These are phyloP conservation scores for Megalopta genalis DNA, from an alignment of 1,140 invertebrate species.

Conservation along the genomic window DNA sequence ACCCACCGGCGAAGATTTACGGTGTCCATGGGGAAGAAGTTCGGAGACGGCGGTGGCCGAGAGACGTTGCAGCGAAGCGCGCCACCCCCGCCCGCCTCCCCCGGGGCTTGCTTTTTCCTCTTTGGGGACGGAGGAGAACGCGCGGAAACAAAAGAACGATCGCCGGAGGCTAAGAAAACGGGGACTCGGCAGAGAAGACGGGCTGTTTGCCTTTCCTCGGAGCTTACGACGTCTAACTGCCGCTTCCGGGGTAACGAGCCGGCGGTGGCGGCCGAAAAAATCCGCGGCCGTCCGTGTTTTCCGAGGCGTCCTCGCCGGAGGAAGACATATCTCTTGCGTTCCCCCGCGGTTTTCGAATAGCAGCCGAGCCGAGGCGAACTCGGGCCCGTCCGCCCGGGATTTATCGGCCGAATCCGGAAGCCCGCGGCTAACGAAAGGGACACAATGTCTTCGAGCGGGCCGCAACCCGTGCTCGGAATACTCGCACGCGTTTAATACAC, in stretches of 20 bases:
- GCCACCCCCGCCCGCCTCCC: conserved; percentile 10
- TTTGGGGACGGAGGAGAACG: conserved; percentile 26
- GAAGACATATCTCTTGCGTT: not conserved
- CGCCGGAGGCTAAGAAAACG: conserved; percentile 17
- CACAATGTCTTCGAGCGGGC: not conserved
- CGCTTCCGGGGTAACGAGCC: not conserved
- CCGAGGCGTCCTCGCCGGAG: not conserved
- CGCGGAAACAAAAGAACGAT: conserved; percentile 45
- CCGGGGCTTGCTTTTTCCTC: conserved; percentile 21
- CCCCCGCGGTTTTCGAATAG: not conserved
- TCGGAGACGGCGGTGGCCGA: conserved; percentile 47
- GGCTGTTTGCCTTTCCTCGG: conserved; percentile 10
- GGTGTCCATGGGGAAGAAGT: conserved; percentile 56
- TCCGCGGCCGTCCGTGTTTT: not conserved
- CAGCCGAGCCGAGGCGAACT: not conserved
- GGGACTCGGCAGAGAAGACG: not conserved
- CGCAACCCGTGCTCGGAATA: conserved; percentile 1
- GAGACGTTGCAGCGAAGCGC: conserved; percentile 10
- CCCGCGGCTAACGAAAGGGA: not conserved
- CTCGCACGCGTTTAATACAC: conserved; percentile 38
- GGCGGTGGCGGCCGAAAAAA: not conserved
- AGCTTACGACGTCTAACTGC: conserved; percentile 20
- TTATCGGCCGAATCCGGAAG: conserved; percentile 19
- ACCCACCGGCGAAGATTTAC: conserved; percentile 53
- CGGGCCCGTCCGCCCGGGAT: not conserved